phyloP scores from a whole-genome alignment of 2,888 invertebrate species.

The Tyria jacobaeae region DNA sequence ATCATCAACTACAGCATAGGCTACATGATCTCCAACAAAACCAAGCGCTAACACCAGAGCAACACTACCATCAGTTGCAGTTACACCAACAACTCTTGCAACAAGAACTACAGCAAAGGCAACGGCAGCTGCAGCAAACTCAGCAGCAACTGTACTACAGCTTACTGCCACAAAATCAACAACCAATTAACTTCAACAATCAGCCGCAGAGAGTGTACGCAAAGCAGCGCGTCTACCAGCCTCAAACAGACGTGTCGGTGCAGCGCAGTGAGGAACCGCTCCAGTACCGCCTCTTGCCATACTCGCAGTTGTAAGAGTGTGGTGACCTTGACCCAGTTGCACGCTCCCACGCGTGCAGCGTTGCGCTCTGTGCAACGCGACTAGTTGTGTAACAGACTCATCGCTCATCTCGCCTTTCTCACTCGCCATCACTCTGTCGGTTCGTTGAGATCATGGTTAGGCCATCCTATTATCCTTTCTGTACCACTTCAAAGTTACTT shows the following conservation, averaged over 20 bases:
- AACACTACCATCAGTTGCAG: slow-evolving; percentile 44
- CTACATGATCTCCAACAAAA: slow-evolving; percentile 23
- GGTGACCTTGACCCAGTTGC: slow-evolving; percentile 81
- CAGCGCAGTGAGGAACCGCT: slow-evolving; percentile 53
- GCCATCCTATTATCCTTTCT: slow-evolving; percentile 23
- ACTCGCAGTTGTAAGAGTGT: slow-evolving; percentile 51
- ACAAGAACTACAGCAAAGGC: slow-evolving; percentile 51
- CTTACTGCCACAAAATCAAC: slow-evolving; percentile 34
- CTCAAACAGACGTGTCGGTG: slow-evolving; percentile 1
- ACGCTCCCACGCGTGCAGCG: slow-evolving; percentile 57
- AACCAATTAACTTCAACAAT: slow-evolving; percentile 29
- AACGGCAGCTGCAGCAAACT: slow-evolving; percentile 40
- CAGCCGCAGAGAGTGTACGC: slow-evolving; percentile 39
- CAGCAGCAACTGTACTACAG: slow-evolving; percentile 44
- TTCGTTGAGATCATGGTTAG: slow-evolving; percentile 26
- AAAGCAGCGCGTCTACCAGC: slow-evolving; percentile 36
- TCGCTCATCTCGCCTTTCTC: slow-evolving; percentile 29
- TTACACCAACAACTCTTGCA: slow-evolving; percentile 42
- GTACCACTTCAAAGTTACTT: slow-evolving; percentile 13
- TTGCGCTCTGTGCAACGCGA: slow-evolving; percentile 51
- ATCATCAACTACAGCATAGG: slow-evolving; percentile 24
- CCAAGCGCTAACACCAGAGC: slow-evolving; percentile 22
- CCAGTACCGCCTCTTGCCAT: slow-evolving; percentile 61
- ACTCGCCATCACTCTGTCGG: slow-evolving; percentile 18
- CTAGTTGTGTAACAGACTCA: slow-evolving; percentile 35